A percentile compares a stretch with the other conserved stretches of the same genome.
Evolutionary conservation across 1,140 invertebrate species (phyloP).

Genomic region (Parasteatoda tepidariorum): DNA sequence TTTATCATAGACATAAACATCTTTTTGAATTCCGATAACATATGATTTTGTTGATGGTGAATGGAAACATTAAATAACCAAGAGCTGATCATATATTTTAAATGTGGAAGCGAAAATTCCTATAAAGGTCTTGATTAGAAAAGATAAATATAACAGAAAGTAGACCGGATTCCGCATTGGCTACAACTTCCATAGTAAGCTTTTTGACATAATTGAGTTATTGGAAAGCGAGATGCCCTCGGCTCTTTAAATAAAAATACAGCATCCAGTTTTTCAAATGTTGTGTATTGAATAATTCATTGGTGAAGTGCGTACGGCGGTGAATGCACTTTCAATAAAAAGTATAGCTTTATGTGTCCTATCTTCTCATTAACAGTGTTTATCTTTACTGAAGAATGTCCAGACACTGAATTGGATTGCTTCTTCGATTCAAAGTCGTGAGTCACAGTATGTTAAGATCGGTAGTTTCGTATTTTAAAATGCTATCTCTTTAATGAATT

Average conservation of each 20-base stretch:
- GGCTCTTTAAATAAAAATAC: slow-evolving; percentile 25
- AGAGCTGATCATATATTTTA: too few relatives aligned
- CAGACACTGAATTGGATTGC: too few relatives aligned
- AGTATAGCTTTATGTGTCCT: not conserved
- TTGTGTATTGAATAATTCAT: slow-evolving; percentile 49
- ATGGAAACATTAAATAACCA: too few relatives aligned
- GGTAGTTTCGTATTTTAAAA: not conserved
- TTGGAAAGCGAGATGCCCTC: slow-evolving; percentile 12
- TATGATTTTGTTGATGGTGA: too few relatives aligned
- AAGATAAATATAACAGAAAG: not conserved
- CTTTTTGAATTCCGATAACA: too few relatives aligned
- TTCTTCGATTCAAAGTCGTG: not conserved
- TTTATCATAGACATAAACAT: too few relatives aligned
- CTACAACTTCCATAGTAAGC: too few relatives aligned
- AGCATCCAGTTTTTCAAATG: slow-evolving; percentile 36
- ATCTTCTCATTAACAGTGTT: not conserved
- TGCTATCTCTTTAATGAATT: not conserved
- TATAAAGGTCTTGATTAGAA: not conserved
- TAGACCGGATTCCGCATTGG: too few relatives aligned
- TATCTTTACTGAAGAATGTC: not conserved
- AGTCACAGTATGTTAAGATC: not conserved
- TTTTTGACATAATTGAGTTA: slow-evolving; percentile 43
- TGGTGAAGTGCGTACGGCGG: not conserved
- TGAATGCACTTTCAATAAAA: slow-evolving; percentile 46
- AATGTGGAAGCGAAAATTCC: too few relatives aligned